These are phyloP conservation scores for Orthosia incerta DNA, from an alignment of 2,888 invertebrate species.

Conservation along the genomic window DNA sequence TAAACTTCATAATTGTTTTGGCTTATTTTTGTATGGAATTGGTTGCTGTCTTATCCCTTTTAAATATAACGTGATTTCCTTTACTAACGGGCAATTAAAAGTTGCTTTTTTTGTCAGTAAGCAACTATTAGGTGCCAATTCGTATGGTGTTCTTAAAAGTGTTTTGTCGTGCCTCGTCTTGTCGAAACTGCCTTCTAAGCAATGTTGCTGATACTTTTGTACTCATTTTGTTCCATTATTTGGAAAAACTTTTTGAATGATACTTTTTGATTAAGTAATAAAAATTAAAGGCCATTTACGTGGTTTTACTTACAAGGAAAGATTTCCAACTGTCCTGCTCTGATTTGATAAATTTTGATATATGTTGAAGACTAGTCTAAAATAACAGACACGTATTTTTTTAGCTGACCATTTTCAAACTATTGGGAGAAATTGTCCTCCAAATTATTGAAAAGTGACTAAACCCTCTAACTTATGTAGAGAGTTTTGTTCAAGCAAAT, in stretches of 20 bases:
- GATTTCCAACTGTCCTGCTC: no score
- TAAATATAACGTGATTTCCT: background rate
- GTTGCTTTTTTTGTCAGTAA: slow-evolving; percentile 1
- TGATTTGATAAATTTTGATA: no score
- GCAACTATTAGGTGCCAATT: slow-evolving; percentile 6
- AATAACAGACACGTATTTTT: no score
- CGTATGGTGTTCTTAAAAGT: background rate
- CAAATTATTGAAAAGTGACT: no score
- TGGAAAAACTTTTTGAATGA: slow-evolving; percentile 13
- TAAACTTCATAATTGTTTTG: background rate
- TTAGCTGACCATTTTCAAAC: no score
- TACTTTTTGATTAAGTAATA: slow-evolving; percentile 31
- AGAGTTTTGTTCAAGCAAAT: no score
- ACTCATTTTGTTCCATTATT: background rate
- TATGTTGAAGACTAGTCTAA: no score
- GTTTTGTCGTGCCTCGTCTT: background rate
- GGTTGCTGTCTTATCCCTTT: background rate
- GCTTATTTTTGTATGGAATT: background rate
- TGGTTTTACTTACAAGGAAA: background rate
- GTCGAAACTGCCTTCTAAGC: background rate
- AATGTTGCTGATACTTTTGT: slow-evolving; percentile 12
- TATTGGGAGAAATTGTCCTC: no score
- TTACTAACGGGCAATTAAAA: slow-evolving; percentile 14
- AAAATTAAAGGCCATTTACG: slow-evolving; percentile 5
- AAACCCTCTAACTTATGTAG: no score